Conservation (phyloP, 2,888 invertebrate species). For the Notocelia uddmanniana region DNA sequence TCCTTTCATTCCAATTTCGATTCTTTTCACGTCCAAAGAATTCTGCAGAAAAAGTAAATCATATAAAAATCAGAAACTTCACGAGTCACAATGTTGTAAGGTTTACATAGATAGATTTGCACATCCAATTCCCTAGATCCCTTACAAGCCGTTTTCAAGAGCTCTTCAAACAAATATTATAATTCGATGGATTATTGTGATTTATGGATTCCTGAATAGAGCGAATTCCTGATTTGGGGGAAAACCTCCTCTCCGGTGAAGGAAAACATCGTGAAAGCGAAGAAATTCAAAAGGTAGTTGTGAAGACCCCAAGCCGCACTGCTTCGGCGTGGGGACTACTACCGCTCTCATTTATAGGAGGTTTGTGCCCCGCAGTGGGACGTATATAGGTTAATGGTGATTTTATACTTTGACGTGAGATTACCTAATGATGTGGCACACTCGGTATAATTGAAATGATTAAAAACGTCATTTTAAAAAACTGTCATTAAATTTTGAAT, state of each 20-base stretch:
- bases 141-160: conserved; percentile 40
- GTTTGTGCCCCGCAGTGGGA: too few relatives aligned
- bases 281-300: too few relatives aligned
- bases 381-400: too few relatives aligned
- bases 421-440: too few relatives aligned
- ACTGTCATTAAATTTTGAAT: too few relatives aligned
- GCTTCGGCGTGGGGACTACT: too few relatives aligned
- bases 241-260: background rate
- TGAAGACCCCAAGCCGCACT: too few relatives aligned
- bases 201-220: conserved; percentile 26
- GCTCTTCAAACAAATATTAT: conserved; percentile 43
- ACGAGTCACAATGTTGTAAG: background rate
- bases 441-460: too few relatives aligned
- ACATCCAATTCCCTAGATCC: conserved; percentile 27
- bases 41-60: background rate
- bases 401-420: too few relatives aligned
- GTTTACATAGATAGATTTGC: conserved; percentile 35
- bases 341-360: too few relatives aligned
- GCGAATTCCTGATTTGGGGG: background rate
- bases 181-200: conserved; percentile 43
- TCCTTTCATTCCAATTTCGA: background rate
- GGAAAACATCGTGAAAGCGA: background rate
- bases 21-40: background rate
- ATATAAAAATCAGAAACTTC: background rate
- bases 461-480: too few relatives aligned